Evolutionary conservation across 2,888 invertebrate species (phyloP), one percentile per base, ranked within the genome.

Genomic region (Anoncus sp.): DNA sequence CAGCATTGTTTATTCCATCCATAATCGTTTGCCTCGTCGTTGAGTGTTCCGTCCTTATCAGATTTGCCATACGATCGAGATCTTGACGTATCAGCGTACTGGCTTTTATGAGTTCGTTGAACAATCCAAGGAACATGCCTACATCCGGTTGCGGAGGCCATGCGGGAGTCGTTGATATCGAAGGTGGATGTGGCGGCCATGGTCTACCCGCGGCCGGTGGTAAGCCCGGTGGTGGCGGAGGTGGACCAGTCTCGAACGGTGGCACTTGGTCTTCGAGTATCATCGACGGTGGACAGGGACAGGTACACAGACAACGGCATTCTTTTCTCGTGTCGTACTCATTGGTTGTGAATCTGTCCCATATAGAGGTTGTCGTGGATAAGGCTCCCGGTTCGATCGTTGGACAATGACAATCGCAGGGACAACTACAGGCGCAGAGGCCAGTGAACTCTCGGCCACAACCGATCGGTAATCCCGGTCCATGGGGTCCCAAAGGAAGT

Each of bases 281-380:
- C 16, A 12, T 31, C 16, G 6, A 9, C 9, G 6, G 24, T 18
- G 60, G 70, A 47, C 82, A 82, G 2, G 73, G 55, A 31, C 82
- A 82, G 1, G 73, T 27, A 27, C 82, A 82, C 5, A 77, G 49
- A 49, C 82, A 82, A 5, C 57, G 31, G 20, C 78, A 76, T 9
- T 63, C 14, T 1, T 38, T 20, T 3, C 16, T 35, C 18, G 18
- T 9, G 18, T 31, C 6, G 18, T 47, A 10, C 7, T 3, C 16
- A n/a, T 20, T 18, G 2, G 0, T 16, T 6, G 22, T 14, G 31
- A 27, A 16, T 45, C 12, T 16, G n/a, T 2, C 5, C 3, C 12
- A 18, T n/a, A 3, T 14, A 38, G 27, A 43, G 20, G n/a, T n/a
- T n/a, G n/a, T n/a, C n/a, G n/a, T n/a, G n/a, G n/a, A n/a, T 18